Evolutionary conservation across 2,888 invertebrate species (phyloP), one percentile per base, ranked within the genome.

Genomic region (Pimpla rufipes): DNA sequence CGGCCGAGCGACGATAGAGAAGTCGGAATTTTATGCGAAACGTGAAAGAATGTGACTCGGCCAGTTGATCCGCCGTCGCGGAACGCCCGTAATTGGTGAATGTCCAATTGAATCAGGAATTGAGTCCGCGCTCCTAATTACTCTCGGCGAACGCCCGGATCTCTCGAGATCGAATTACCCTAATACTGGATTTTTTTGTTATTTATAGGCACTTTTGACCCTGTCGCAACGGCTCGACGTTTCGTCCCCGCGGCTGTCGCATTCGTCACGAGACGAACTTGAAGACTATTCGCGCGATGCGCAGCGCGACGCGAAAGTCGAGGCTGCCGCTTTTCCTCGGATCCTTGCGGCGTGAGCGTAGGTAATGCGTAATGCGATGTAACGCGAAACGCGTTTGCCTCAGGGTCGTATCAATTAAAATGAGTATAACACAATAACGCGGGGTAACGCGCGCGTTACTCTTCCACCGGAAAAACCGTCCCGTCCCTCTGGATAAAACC

Each of bases 91-190:
- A 81, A 75, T 79, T 79, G 80, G 55, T 55, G 71, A 50, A 62
- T 62, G 71, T 62, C 59, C 70, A 82, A 80, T 81, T 77, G 78
- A 73, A 85, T 75, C 57, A 21, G 74, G 78, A 78, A 79, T 81
- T 81, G 79, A 76, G 75, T 76, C 50, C 62, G 62, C 29, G 68
- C 57, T 76, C 79, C 52, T 83, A 81, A 86, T 86, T 79, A 77
- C 57, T 74, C 62, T 35, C 57, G 29, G 68, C 70, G 16, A 47
- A 50, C 21, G 35, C 40, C 21, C 10, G 13, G 23, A 57, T 52
- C n/a, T 59, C 79, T 77, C 73, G 67, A 76, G 59, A 83, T 79
- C 75, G 76, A 73, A 79, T 64, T 71, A 62, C 16, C 37, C 18
- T 40, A 59, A 59, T 59, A 59, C 66, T 55, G 18, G 35, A 64